Percentiles rank a stretch among this genome's conserved stretches.
Evolutionary conservation across 2,113 vertebrate genomes (phyloP).

Genomic region (Bothrops jararaca): DNA sequence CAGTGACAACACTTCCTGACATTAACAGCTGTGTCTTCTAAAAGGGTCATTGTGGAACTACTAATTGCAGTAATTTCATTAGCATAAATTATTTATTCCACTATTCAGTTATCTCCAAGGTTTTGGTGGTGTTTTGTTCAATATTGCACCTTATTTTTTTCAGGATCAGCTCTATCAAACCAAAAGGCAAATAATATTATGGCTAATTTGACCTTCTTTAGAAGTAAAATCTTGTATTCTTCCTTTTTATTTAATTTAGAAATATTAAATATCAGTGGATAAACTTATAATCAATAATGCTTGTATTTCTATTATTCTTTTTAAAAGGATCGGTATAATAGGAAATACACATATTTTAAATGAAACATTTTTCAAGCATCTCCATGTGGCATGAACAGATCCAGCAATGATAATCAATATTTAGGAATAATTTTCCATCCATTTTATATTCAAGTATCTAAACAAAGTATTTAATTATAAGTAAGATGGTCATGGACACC

Average conservation of each 20-base stretch:
- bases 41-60: conserved; percentile 94
- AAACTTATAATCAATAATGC: conserved; percentile 33
- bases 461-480: neutral
- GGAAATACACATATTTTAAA: neutral
- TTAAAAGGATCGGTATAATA: neutral
- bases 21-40: conserved; percentile 97
- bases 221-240: neutral
- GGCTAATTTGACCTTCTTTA: conserved; percentile 41
- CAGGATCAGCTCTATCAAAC: conserved; percentile 41
- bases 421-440: neutral
- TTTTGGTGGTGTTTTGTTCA: conserved; percentile 44
- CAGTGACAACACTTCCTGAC: conserved; percentile 90
- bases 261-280: conserved; percentile 41
- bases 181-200: conserved; percentile 48
- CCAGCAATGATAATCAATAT: neutral
- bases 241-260: conserved; percentile 35
- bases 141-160: conserved; percentile 53
- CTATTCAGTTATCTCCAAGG: conserved; percentile 82
- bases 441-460: neutral
- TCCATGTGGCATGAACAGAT: neutral
- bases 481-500: neutral
- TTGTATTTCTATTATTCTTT: neutral
- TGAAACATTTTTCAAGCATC: neutral
- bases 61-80: conserved; percentile 99
- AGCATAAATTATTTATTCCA: conserved; percentile 98